These are phyloP conservation scores for Malurus leucopterus DNA, from an alignment of 2,797 vertebrate species.

Conservation along the genomic window DNA sequence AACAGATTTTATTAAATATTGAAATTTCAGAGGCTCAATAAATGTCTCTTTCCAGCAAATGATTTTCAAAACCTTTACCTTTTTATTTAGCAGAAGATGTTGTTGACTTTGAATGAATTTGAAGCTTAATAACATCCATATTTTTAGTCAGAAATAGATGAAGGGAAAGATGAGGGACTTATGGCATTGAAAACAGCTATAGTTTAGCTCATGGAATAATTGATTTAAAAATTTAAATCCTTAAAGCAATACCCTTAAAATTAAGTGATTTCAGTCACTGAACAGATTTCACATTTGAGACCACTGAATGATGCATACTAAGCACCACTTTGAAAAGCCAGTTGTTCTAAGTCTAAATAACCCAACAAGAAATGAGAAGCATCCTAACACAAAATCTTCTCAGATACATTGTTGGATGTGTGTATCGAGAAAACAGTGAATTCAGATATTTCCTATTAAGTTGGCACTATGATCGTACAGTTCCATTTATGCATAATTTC, in stretches of 20 bases:
- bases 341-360: neutral
- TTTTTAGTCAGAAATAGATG: neutral
- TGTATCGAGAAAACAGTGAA: neutral
- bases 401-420: neutral
- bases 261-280: neutral
- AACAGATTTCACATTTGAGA: neutral
- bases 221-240: neutral
- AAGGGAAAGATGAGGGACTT: neutral
- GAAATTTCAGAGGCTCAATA: neutral
- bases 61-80: neutral
- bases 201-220: neutral
- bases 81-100: neutral
- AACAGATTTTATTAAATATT: neutral
- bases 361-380: neutral
- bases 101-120: neutral
- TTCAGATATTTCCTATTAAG: neutral
- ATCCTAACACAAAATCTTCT: neutral
- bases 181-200: neutral
- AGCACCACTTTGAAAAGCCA: neutral
- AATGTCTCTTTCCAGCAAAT: fast-evolving
- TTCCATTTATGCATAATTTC: neutral
- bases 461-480: neutral
- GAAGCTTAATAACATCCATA: neutral
- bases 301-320: neutral
- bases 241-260: neutral